These are phyloP conservation scores for Girardinus metallicus DNA, from an alignment of 2,797 vertebrate species.

Conservation along the genomic window DNA sequence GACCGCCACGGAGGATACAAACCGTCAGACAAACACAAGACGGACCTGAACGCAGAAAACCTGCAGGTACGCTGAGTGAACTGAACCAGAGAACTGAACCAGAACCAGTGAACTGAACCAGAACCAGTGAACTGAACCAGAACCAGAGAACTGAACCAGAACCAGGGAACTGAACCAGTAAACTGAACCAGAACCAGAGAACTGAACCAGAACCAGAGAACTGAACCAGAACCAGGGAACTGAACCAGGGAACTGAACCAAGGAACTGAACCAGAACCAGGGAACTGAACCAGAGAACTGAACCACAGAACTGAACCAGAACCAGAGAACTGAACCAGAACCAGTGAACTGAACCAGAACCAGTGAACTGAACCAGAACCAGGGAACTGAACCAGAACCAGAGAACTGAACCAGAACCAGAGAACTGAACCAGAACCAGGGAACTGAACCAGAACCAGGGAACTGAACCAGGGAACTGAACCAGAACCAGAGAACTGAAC, in stretches of 20 bases:
- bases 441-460: no score
- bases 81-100: not conserved
- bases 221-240: not conserved
- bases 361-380: no score
- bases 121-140: not conserved
- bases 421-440: no score
- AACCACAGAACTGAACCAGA: not conserved
- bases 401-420: no score
- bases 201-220: not conserved
- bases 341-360: not conserved
- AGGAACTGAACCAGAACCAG: no score
- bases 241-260: not conserved
- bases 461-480: no score
- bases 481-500: no score
- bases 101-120: not conserved
- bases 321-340: not conserved
- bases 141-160: not conserved
- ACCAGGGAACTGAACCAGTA: no score
- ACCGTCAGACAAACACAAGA: constrained; percentile 92
- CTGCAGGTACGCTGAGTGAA: constrained; percentile 51
- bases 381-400: no score
- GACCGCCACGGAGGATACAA: constrained; percentile 96
- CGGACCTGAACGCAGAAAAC: constrained; percentile 89
- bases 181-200: not conserved
- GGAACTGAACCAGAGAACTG: not conserved